Percentiles rank a stretch among this genome's conserved stretches.
Evolutionary conservation across 2,888 invertebrate genomes (phyloP).

Genomic region (Macrosiphum euphorbiae): DNA sequence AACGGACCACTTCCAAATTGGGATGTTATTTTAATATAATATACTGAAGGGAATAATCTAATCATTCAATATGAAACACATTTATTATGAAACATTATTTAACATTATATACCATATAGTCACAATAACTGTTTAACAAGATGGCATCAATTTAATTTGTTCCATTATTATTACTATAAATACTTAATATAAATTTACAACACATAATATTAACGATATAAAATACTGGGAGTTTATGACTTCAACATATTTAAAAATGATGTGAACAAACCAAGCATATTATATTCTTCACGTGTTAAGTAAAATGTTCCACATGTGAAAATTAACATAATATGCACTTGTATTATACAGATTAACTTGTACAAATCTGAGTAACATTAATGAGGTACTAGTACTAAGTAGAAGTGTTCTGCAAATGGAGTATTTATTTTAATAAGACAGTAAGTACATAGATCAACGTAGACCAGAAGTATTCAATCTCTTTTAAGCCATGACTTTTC

Average conservation of each 20-base stretch:
- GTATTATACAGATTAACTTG: neutral
- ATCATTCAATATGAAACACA: neutral
- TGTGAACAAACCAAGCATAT: neutral
- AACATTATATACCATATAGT: neutral
- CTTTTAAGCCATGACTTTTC: neutral
- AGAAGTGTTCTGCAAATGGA: neutral
- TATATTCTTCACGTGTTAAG: neutral
- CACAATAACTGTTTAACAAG: neutral
- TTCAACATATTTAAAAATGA: neutral
- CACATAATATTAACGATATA: neutral
- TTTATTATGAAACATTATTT: neutral
- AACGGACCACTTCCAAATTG: constrained; percentile 56
- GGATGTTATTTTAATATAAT: constrained; percentile 7
- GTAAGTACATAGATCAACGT: neutral
- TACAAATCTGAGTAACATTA: constrained; percentile 10
- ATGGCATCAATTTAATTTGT: neutral
- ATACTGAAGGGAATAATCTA: constrained; percentile 12
- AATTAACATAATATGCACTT: neutral
- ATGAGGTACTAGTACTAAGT: neutral
- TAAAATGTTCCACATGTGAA: neutral
- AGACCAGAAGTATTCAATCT: neutral
- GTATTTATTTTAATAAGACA: constrained; percentile 16
- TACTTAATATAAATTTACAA: neutral
- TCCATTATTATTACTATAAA: neutral
- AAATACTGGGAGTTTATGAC: neutral